These are phyloP conservation scores for Hipparchia semele DNA, from an alignment of 2,888 invertebrate genomes.

Conservation along the genomic window DNA sequence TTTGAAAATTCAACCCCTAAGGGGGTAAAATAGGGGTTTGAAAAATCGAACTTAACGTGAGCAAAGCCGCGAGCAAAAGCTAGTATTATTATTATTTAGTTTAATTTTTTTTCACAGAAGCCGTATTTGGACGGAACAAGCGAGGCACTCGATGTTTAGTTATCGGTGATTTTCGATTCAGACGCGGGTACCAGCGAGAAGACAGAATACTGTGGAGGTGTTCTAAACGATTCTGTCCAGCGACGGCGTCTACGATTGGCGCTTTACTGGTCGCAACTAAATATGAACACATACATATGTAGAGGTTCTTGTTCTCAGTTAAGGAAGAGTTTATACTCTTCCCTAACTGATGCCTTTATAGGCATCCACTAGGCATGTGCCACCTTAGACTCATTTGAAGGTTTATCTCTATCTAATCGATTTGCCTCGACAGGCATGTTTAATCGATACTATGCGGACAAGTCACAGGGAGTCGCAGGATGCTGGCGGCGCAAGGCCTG, in stretches of 20 bases:
- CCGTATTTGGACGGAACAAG: constrained; percentile 9
- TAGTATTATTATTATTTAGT: not conserved
- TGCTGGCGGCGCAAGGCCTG: too few species aligned
- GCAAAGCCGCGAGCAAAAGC: too few species aligned
- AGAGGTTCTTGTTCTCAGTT: too few species aligned
- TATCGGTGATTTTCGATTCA: constrained; percentile 17
- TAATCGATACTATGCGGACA: too few species aligned
- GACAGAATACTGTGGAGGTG: constrained; percentile 22
- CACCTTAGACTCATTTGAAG: too few species aligned
- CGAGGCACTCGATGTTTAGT: constrained; percentile 18
- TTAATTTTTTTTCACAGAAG: constrained; percentile 6
- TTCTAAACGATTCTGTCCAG: constrained; percentile 23
- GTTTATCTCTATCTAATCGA: too few species aligned
- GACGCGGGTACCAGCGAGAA: constrained; percentile 15
- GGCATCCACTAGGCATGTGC: not conserved
- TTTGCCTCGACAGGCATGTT: too few species aligned
- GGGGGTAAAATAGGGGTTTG: too few species aligned
- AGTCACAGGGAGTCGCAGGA: too few species aligned
- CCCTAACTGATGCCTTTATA: not conserved
- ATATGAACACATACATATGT: constrained; percentile 1
- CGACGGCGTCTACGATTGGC: constrained; percentile 33
- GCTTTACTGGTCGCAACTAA: constrained; percentile 9
- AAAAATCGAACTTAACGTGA: too few species aligned
- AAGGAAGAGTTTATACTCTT: too few species aligned
- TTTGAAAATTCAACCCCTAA: too few species aligned